Evolutionary conservation across 2,888 invertebrate species (phyloP).

Genomic region (Onthophagus sagittarius): DNA sequence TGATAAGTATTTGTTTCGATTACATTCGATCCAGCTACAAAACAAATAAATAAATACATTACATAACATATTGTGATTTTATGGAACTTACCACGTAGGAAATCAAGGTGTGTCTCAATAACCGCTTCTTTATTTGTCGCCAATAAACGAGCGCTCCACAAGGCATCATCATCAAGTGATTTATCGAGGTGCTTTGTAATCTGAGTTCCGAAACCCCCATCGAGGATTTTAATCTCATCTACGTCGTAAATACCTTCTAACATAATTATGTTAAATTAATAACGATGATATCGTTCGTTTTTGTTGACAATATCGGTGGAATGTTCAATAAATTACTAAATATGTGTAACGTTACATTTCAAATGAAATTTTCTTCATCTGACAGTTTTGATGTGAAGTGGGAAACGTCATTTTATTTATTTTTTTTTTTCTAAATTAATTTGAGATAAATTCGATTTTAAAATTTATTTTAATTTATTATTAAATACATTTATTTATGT

Average conservation of each 20-base stretch:
- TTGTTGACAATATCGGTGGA: neutral
- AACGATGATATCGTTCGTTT: neutral
- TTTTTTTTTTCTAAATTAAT: neutral
- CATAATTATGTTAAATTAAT: neutral
- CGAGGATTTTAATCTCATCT: slow-evolving; percentile 44
- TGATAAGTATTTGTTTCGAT: slow-evolving; percentile 85
- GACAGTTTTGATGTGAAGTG: neutral
- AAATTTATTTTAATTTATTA: too few species aligned
- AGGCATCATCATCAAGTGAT: slow-evolving; percentile 71
- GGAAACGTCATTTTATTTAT: neutral
- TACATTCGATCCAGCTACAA: slow-evolving; percentile 75
- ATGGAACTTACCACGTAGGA: slow-evolving; percentile 59
- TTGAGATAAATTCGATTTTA: too few species aligned
- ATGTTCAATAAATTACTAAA: neutral
- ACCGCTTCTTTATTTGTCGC: slow-evolving; percentile 71
- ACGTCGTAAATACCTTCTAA: slow-evolving; percentile 9
- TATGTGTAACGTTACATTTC: neutral
- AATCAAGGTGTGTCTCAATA: slow-evolving; percentile 71
- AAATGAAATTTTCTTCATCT: neutral
- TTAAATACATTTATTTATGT: too few species aligned
- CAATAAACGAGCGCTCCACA: slow-evolving; percentile 80
- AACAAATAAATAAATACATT: neutral
- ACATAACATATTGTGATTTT: slow-evolving; percentile 9
- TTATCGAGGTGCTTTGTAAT: slow-evolving; percentile 66
- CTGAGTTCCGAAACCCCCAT: slow-evolving; percentile 75